Conservation (phyloP, 1,140 invertebrate genomes). For the Zaprionus vittiger region DNA sequence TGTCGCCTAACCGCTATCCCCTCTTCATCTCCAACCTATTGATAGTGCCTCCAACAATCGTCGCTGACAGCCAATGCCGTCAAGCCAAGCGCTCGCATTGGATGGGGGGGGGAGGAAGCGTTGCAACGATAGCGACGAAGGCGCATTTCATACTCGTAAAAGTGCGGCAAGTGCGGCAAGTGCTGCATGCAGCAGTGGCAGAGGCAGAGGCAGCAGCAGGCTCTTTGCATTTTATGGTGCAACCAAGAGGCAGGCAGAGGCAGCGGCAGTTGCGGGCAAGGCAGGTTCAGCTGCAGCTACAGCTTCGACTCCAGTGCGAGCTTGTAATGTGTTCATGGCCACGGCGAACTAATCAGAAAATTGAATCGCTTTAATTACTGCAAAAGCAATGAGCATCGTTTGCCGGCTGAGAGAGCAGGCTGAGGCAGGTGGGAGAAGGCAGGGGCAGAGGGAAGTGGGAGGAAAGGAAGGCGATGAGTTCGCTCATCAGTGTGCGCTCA, state of each 20-base stretch:
- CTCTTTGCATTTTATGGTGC: constrained; percentile 77
- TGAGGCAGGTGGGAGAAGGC: constrained; percentile 16
- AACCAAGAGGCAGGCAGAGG: not conserved
- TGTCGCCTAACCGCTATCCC: not conserved
- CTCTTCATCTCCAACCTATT: not conserved
- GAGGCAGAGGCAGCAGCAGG: constrained; percentile 26
- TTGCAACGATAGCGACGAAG: not conserved
- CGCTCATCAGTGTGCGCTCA: constrained; percentile 46
- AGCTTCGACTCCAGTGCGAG: not conserved
- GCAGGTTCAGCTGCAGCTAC: not conserved
- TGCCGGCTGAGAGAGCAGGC: constrained; percentile 26
- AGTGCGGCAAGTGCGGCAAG: constrained; percentile 47
- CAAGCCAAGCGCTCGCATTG: not conserved
- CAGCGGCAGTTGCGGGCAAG: not conserved
- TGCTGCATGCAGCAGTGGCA: constrained; percentile 30
- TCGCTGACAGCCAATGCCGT: not conserved
- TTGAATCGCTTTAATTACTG: constrained; percentile 84
- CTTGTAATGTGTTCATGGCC: constrained; percentile 72
- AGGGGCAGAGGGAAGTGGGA: not conserved
- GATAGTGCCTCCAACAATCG: not conserved
- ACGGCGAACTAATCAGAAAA: constrained; percentile 83
- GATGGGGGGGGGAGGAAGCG: not conserved
- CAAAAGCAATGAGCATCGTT: constrained; percentile 73
- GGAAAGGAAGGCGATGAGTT: constrained; percentile 21
- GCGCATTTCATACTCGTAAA: constrained; percentile 22